A percentile compares a stretch with the other conserved stretches of the same genome.
These are phyloP conservation scores for Lateolabrax maculatus DNA, from an alignment of 2,797 vertebrate genomes.

Conservation along the genomic window DNA sequence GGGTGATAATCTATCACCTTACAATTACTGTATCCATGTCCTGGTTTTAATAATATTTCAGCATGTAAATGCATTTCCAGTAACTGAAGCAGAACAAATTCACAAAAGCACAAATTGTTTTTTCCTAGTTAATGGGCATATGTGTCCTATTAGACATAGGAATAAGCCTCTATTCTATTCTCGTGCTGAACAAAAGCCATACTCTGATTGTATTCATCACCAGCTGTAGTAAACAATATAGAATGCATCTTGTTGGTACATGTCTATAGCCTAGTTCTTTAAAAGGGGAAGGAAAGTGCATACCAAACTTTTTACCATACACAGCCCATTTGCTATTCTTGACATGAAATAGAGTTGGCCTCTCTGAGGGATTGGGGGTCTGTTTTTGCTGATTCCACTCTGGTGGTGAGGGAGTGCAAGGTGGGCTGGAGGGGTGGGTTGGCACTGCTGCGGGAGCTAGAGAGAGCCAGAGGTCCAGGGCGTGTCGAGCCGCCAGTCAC, in stretches of 20 bases:
- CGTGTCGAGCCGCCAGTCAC: conserved; percentile 58
- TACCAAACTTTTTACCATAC: conserved; percentile 61
- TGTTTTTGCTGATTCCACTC: conserved; percentile 76
- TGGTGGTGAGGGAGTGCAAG: conserved; percentile 65
- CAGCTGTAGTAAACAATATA: conserved; percentile 23
- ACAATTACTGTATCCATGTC: conserved; percentile 66
- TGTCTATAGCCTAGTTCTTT: conserved; percentile 20
- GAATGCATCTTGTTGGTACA: conserved; percentile 27
- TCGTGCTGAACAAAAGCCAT: conserved; percentile 28
- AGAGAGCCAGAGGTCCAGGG: conserved; percentile 69
- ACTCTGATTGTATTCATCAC: conserved; percentile 31
- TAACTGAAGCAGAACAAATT: conserved; percentile 79
- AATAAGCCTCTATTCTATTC: conserved; percentile 48
- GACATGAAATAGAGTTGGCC: conserved; percentile 71
- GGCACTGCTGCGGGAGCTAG: conserved; percentile 30
- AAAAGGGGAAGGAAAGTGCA: conserved; percentile 39
- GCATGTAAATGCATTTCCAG: conserved; percentile 73
- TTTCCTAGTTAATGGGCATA: conserved; percentile 63
- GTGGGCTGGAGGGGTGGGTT: conserved; percentile 61
- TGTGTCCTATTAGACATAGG: conserved; percentile 60
- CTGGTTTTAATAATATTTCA: conserved; percentile 66
- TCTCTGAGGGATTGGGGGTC: conserved; percentile 60
- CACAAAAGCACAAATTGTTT: conserved; percentile 60
- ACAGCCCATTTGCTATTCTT: conserved; percentile 75
- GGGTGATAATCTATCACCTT: conserved; percentile 70